These are phyloP conservation scores for sheep (Ovis aries) DNA, from an alignment of 2,113 vertebrate genomes.

Conservation along the genomic window DNA sequence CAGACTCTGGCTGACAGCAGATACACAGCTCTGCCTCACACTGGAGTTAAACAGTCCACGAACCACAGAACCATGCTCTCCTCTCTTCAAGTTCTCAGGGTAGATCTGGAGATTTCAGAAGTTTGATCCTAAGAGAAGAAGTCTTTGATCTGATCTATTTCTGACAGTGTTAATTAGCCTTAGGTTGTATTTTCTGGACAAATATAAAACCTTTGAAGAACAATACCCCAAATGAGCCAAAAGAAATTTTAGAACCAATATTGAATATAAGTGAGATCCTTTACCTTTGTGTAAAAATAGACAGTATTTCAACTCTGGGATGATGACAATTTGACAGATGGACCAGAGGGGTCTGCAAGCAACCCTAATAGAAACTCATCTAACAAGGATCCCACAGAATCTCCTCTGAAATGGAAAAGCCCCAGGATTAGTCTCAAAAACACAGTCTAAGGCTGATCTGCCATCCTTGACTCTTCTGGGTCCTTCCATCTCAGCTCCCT, in stretches of 20 bases:
- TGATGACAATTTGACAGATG: background rate
- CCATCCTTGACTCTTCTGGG: background rate
- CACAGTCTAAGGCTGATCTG: background rate
- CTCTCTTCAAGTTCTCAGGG: background rate
- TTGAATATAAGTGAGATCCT: background rate
- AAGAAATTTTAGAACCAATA: background rate
- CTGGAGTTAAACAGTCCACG: background rate
- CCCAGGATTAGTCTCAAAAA: background rate
- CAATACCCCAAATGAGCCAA: background rate
- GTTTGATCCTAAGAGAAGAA: background rate
- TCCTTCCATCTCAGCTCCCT: background rate
- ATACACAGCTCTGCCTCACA: background rate
- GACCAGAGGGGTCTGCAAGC: background rate
- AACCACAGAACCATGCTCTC: background rate
- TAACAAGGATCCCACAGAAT: background rate
- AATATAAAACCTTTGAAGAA: background rate
- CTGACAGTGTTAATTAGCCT: background rate
- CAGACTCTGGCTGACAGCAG: background rate
- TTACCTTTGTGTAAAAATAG: background rate
- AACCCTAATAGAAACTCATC: background rate
- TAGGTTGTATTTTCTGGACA: background rate
- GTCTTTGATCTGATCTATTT: background rate
- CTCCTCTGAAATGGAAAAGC: background rate
- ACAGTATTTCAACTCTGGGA: background rate
- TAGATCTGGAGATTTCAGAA: background rate